A percentile compares a stretch with the other conserved stretches of the same genome.
phyloP scores from a whole-genome alignment of 2,888 invertebrate genomes.

The Parthenolecanium corni region DNA sequence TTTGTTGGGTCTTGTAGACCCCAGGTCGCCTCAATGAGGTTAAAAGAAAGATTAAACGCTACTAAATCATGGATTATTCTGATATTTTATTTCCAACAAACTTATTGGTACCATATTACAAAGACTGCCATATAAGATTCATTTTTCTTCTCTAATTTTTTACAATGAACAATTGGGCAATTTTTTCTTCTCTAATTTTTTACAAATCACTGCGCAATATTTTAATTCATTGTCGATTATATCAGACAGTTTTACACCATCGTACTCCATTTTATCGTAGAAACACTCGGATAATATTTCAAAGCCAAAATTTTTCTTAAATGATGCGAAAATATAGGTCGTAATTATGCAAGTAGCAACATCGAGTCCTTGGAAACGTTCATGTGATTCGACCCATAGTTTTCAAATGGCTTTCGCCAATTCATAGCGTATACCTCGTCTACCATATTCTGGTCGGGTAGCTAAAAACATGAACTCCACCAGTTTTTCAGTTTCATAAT shows the following conservation, averaged over 20 bases:
- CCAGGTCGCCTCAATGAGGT: too few species aligned
- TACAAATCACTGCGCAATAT: too few species aligned
- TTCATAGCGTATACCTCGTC: constrained; percentile 1
- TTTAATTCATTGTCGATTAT: constrained; percentile 8
- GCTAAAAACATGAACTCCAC: constrained; percentile 19
- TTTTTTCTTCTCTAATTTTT: too few species aligned
- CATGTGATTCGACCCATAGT: background rate
- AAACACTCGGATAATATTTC: background rate
- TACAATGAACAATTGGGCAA: too few species aligned
- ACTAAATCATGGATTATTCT: too few species aligned
- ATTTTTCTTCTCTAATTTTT: too few species aligned
- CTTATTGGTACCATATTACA: too few species aligned
- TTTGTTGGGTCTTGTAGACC: too few species aligned
- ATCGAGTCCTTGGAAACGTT: constrained; percentile 6
- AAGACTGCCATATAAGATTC: too few species aligned
- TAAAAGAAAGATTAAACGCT: too few species aligned
- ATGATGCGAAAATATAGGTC: background rate
- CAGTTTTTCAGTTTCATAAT: constrained; percentile 7
- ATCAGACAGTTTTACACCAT: constrained; percentile 10
- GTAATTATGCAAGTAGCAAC: background rate
- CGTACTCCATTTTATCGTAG: constrained; percentile 6
- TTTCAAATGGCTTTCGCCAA: constrained; percentile 8
- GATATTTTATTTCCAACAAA: too few species aligned
- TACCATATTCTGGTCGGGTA: constrained; percentile 3
- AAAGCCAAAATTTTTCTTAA: constrained; percentile 5